Evolutionary conservation across 1,140 invertebrate species (phyloP), one percentile per base, ranked within the genome.

Genomic region (Parasteatoda tepidariorum): DNA sequence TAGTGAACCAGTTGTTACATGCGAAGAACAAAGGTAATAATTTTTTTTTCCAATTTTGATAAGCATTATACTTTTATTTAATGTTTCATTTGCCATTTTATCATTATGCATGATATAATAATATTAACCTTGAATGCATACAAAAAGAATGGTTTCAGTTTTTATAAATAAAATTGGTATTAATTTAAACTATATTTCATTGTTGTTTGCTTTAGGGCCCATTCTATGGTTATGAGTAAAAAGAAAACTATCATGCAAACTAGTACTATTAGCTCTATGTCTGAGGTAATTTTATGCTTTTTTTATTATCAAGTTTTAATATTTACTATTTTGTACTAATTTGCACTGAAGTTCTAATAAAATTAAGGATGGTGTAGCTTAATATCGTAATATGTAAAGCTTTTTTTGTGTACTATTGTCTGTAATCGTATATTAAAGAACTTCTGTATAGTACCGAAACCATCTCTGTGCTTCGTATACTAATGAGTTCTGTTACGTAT

Each of bases 181-280:
- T n/a, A n/a, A n/a, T n/a, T n/a, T n/a, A n/a, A n/a, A n/a, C n/a
- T n/a, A n/a, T n/a, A n/a, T n/a, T n/a, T n/a, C n/a, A n/a, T n/a
- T n/a, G n/a, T n/a, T n/a, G n/a, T n/a, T n/a, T 59, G 5, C 41
- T 81, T 31, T 64, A 85, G 85, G 22, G 73, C 74, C n/a, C 83
- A 84, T 18, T 74, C 68, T 2, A 84, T 71, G 85, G 64, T 89
- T 74, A 88, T 87, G 41, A 85, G 89, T 24, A 90, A 90, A 84
- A 86, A 88, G 22, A 88, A 90, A 76, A 87, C 90, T 2, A 86
- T 90, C 30, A 87, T 90, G 30, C 87, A 91, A 85, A 73, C 31
- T 0, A 79, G 83, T 31, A 81, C 76, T 5, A 78, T 81, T 3
- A 62, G 62, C 30, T 74, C 57, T 22, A 66, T 70, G 48, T 38